Evolutionary conservation across 2,888 invertebrate species (phyloP).

Genomic region (Sthenelais limicola): DNA sequence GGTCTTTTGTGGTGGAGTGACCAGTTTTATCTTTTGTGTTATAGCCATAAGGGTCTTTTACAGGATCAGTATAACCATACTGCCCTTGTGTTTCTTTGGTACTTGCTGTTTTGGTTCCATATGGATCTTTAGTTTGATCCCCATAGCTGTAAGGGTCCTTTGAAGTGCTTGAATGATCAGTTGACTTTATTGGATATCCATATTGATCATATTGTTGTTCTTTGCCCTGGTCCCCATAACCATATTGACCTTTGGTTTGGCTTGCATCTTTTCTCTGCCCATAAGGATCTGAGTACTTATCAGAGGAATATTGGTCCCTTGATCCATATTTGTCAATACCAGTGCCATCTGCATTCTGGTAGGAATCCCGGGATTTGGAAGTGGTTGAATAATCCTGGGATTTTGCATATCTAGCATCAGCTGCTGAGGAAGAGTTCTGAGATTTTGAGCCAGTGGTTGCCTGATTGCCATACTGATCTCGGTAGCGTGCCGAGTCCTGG

Average conservation of each 20-base stretch:
- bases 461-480: background rate
- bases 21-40: too few relatives aligned
- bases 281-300: background rate
- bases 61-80: constrained; percentile 20
- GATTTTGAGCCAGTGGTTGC: background rate
- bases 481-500: background rate
- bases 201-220: constrained; percentile 15
- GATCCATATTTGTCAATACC: constrained; percentile 25
- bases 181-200: constrained; percentile 16
- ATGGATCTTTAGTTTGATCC: background rate
- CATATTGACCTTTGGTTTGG: constrained; percentile 4
- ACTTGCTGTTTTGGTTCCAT: background rate
- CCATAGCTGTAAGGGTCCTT: background rate
- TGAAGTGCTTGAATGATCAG: too few relatives aligned
- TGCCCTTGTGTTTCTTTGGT: background rate
- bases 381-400: too few relatives aligned
- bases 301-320: background rate
- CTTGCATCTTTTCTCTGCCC: constrained; percentile 14
- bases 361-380: background rate
- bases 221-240: background rate
- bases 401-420: background rate
- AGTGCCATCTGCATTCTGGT: constrained; percentile 11
- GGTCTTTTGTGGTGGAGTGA: constrained; percentile 3
- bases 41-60: too few relatives aligned
- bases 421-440: background rate